phyloP scores from a whole-genome alignment of 2,888 invertebrate species.

The Campoplex nolae region DNA sequence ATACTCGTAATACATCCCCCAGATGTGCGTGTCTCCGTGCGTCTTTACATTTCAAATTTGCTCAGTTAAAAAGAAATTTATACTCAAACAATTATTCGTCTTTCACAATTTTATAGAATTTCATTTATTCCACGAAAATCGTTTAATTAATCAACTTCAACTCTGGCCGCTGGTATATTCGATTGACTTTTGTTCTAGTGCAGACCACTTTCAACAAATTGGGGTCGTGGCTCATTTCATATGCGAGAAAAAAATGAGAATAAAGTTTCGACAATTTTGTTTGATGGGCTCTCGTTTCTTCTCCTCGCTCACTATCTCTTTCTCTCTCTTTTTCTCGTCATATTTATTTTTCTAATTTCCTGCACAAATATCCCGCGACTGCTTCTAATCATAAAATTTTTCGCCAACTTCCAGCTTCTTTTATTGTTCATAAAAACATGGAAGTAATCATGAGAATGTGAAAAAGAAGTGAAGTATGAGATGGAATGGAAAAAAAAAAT shows the following conservation, averaged over 20 bases:
- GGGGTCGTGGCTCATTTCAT: background rate
- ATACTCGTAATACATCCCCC: slow-evolving; percentile 62
- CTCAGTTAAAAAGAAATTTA: background rate
- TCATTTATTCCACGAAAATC: background rate
- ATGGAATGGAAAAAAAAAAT: slow-evolving; percentile 30
- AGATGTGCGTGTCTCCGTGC: slow-evolving; percentile 46
- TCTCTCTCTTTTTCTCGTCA: background rate
- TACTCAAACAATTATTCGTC: background rate
- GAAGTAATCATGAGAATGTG: slow-evolving; percentile 31
- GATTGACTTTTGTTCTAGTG: background rate
- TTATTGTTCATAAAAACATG: slow-evolving; percentile 16
- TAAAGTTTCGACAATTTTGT: background rate
- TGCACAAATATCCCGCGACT: background rate
- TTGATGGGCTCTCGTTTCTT: background rate
- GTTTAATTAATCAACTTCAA: background rate
- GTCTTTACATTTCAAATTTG: background rate
- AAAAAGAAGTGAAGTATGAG: background rate
- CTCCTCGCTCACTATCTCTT: background rate
- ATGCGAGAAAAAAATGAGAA: background rate
- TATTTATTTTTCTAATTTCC: slow-evolving; percentile 3
- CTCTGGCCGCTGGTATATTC: background rate
- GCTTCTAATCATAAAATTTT: slow-evolving; percentile 22
- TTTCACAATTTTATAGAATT: background rate
- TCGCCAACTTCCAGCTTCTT: background rate
- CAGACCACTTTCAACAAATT: background rate